A percentile compares a stretch with the other conserved stretches of the same genome.
phyloP scores from a whole-genome alignment of 1,140 invertebrate genomes.

The Cotesia typhae region DNA sequence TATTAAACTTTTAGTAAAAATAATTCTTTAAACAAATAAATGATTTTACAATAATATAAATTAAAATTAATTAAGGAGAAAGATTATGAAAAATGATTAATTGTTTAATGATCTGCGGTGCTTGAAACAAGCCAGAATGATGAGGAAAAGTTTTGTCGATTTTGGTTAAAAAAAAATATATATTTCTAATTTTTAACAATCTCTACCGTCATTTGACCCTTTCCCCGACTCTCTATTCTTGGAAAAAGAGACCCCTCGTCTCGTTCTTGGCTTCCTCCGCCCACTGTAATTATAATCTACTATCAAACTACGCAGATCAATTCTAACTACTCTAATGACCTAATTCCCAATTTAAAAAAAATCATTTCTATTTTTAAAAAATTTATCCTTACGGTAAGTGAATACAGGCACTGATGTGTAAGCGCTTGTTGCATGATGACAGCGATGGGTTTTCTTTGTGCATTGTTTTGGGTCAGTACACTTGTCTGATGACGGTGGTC shows the following conservation, averaged over 20 bases:
- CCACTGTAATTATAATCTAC: slow-evolving; percentile 66
- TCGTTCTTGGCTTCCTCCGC: slow-evolving; percentile 59
- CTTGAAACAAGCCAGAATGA: background rate
- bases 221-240: slow-evolving; percentile 61
- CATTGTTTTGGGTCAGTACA: slow-evolving; percentile 73
- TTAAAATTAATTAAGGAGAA: slow-evolving; percentile 13
- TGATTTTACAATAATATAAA: background rate
- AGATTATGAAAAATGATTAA: background rate
- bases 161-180: background rate
- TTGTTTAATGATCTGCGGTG: background rate
- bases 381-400: slow-evolving; percentile 59
- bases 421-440: slow-evolving; percentile 88
- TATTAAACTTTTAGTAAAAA: slow-evolving; percentile 13
- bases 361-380: background rate
- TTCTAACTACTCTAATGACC: slow-evolving; percentile 37
- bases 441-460: slow-evolving; percentile 84
- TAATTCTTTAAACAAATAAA: background rate
- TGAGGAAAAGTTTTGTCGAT: background rate
- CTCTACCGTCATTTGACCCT: slow-evolving; percentile 63
- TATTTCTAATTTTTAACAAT: slow-evolving; percentile 17
- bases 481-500: slow-evolving; percentile 67
- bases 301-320: slow-evolving; percentile 58
- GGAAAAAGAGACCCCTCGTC: slow-evolving; percentile 58
- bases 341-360: background rate
- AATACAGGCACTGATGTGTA: slow-evolving; percentile 83